phyloP scores from a whole-genome alignment of 2,113 vertebrate genomes.

The Urocolius indicus region DNA sequence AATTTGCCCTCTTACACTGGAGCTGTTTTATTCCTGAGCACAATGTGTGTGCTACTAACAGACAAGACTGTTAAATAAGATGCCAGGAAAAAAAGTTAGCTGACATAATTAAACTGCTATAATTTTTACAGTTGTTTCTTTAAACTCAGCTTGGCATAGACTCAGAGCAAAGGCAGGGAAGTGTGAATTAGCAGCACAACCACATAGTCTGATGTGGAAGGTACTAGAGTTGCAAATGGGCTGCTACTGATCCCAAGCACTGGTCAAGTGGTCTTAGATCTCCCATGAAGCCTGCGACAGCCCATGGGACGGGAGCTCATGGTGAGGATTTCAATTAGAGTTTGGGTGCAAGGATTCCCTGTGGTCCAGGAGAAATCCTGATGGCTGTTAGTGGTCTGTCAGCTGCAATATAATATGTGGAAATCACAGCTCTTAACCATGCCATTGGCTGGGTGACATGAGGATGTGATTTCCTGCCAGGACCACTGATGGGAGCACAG shows the following conservation, averaged over 20 bases:
- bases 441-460: not conserved
- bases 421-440: accelerated
- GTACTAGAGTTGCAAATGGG: not conserved
- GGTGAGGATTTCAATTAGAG: not conserved
- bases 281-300: accelerated
- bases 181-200: not conserved
- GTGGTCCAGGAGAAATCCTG: not conserved
- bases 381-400: not conserved
- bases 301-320: not conserved
- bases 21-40: not conserved
- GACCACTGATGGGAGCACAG: accelerated
- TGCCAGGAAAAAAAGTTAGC: not conserved
- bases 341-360: not conserved
- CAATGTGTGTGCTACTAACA: not conserved
- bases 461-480: not conserved
- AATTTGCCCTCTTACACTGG: not conserved
- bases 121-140: not conserved
- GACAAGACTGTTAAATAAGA: not conserved
- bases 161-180: not conserved
- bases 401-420: not conserved
- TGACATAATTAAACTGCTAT: not conserved
- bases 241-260: not conserved
- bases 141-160: not conserved
- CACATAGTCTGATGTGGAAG: not conserved
- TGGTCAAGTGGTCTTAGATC: not conserved